Evolutionary conservation across 92 coral and sea anemone genomes (phyloP).

Genomic region (Umimayanthus kanabou): DNA sequence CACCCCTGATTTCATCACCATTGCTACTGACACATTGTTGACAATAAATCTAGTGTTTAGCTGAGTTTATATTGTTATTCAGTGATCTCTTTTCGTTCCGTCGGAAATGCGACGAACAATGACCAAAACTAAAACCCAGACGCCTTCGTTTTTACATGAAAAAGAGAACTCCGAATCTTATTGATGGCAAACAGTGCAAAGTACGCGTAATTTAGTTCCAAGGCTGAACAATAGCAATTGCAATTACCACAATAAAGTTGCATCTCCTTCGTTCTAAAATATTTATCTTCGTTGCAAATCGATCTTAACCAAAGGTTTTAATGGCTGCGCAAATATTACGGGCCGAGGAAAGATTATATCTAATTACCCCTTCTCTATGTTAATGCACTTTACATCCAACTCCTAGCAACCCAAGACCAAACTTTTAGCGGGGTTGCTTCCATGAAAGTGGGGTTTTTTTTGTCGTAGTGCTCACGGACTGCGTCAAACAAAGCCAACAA

Average conservation of each 20-base stretch:
- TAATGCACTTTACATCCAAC: slow-evolving; percentile 58
- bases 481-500: slow-evolving; percentile 53
- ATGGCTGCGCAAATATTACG: slow-evolving; percentile 77
- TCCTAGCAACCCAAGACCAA: slow-evolving; percentile 35
- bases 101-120: slow-evolving; percentile 50
- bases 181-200: slow-evolving; percentile 22
- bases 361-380: slow-evolving; percentile 68
- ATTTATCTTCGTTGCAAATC: slow-evolving; percentile 89
- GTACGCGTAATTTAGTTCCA: slow-evolving; percentile 43
- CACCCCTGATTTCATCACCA: slow-evolving; percentile 40
- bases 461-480: slow-evolving; percentile 28
- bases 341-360: slow-evolving; percentile 61
- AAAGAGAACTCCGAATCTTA: slow-evolving; percentile 30
- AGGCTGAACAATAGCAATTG: slow-evolving; percentile 66
- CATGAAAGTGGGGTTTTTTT: slow-evolving; percentile 23
- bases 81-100: slow-evolving; percentile 31
- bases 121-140: slow-evolving; percentile 14
- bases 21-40: slow-evolving; percentile 31
- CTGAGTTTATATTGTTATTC: slow-evolving; percentile 31
- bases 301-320: slow-evolving; percentile 80
- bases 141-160: slow-evolving; percentile 46
- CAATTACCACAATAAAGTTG: slow-evolving; percentile 72
- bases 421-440: slow-evolving; percentile 26
- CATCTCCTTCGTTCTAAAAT: slow-evolving; percentile 70
- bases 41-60: slow-evolving; percentile 36